Conservation (phyloP, 2,797 vertebrate genomes). For the Lepidocolaptes lacrymiger region DNA sequence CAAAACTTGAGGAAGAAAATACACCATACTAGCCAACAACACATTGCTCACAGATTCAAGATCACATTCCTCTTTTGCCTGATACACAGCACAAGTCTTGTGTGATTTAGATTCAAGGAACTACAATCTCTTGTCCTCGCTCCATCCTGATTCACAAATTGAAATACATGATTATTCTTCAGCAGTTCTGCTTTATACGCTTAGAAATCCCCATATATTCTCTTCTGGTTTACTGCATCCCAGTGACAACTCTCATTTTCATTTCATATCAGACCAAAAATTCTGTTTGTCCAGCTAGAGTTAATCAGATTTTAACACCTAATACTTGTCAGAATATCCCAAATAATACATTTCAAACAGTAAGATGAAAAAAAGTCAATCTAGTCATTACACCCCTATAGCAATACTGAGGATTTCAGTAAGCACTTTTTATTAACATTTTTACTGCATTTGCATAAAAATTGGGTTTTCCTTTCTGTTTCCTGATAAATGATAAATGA, state of each 20-base stretch:
- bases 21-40: not conserved
- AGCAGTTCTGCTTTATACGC: not conserved
- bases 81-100: not conserved
- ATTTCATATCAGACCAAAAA: not conserved
- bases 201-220: not conserved
- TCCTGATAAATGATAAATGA: slow-evolving; percentile 37
- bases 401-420: not conserved
- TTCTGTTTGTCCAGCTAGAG: not conserved
- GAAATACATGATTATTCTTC: not conserved
- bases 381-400: not conserved
- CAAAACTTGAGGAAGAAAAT: not conserved
- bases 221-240: not conserved
- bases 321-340: slow-evolving; percentile 4
- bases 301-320: slow-evolving; percentile 8
- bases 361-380: not conserved
- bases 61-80: not conserved
- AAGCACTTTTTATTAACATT: not conserved
- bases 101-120: not conserved
- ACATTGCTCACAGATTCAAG: not conserved
- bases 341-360: slow-evolving; percentile 14
- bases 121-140: not conserved
- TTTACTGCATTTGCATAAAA: slow-evolving; percentile 26
- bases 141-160: not conserved
- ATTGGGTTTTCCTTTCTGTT: not conserved
- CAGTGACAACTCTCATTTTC: not conserved